Evolutionary conservation across 1,140 invertebrate species (phyloP).

Genomic region (Penaeus indicus): DNA sequence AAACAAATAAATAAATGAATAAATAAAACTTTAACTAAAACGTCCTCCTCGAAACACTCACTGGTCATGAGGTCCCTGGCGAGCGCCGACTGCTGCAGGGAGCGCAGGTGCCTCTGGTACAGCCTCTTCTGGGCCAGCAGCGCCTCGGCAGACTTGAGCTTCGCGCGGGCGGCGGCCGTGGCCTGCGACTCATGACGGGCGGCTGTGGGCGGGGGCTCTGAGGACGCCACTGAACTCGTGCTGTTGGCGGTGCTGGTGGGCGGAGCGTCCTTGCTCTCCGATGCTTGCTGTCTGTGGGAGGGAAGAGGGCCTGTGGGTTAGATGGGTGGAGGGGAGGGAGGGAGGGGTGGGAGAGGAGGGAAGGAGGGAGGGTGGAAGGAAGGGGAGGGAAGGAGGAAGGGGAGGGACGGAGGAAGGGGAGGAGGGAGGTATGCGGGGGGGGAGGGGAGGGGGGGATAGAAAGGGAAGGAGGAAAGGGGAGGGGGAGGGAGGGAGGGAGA

Average conservation of each 20-base stretch:
- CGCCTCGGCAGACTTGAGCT: conserved; percentile 54
- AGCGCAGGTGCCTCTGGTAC: conserved; percentile 51
- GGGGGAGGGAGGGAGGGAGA: not conserved
- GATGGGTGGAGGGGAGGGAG: not conserved
- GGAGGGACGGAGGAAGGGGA: not conserved
- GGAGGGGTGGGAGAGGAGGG: not conserved
- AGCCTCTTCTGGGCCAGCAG: conserved; percentile 56
- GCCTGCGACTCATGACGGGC: conserved; percentile 45
- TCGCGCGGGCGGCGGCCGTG: conserved; percentile 45
- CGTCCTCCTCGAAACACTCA: not conserved
- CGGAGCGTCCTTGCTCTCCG: conserved; percentile 28
- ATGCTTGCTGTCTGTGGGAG: conserved; percentile 48
- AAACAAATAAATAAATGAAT: no score
- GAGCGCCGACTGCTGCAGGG: conserved; percentile 49
- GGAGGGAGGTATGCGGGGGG: not conserved
- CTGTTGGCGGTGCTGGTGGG: not conserved
- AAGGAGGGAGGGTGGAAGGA: no score
- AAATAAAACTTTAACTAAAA: not conserved
- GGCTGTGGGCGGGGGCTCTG: not conserved
- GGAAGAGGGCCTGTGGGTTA: not conserved
- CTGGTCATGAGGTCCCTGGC: conserved; percentile 59
- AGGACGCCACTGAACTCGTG: not conserved
- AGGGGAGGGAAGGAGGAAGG: not conserved
- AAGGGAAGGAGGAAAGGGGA: not conserved
- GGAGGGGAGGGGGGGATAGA: not conserved